Evolutionary conservation across 35 echinoderm and acorn worm genomes (phyloP).

Genomic region (Anneissia japonica): DNA sequence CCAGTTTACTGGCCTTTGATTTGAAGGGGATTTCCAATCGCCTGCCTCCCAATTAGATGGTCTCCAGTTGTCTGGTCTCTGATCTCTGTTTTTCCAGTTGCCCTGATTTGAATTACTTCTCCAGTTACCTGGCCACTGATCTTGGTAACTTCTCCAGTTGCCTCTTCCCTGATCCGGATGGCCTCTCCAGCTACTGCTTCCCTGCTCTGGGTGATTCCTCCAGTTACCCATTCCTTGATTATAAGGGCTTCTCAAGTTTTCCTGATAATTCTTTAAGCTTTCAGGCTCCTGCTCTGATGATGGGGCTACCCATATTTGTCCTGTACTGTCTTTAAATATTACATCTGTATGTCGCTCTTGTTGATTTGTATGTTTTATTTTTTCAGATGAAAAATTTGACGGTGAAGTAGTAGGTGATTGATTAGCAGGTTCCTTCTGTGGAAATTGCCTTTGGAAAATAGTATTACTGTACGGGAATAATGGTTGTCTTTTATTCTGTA

Average conservation of each 20-base stretch:
- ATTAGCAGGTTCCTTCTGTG: neutral
- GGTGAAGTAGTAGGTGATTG: neutral
- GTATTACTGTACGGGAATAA: neutral
- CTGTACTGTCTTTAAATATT: neutral
- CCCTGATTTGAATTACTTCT: too few species aligned
- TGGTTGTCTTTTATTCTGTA: neutral
- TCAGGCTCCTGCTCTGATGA: neutral
- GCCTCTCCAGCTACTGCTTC: too few species aligned
- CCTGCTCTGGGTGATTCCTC: neutral
- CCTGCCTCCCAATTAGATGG: too few species aligned
- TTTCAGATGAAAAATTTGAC: neutral
- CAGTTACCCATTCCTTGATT: neutral
- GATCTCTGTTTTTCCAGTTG: too few species aligned
- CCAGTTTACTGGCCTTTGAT: neutral
- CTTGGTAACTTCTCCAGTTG: too few species aligned
- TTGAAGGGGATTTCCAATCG: neutral
- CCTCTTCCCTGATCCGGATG: too few species aligned
- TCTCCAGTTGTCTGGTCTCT: too few species aligned
- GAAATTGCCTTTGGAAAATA: neutral
- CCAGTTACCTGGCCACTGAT: neutral
- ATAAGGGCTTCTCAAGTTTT: neutral
- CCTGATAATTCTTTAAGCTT: neutral
- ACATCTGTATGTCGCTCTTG: too few species aligned
- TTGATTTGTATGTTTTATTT: too few species aligned
- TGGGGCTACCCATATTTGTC: neutral